Evolutionary conservation across 1,140 invertebrate species (phyloP).

Genomic region (Carcinoscorpius rotundicauda): DNA sequence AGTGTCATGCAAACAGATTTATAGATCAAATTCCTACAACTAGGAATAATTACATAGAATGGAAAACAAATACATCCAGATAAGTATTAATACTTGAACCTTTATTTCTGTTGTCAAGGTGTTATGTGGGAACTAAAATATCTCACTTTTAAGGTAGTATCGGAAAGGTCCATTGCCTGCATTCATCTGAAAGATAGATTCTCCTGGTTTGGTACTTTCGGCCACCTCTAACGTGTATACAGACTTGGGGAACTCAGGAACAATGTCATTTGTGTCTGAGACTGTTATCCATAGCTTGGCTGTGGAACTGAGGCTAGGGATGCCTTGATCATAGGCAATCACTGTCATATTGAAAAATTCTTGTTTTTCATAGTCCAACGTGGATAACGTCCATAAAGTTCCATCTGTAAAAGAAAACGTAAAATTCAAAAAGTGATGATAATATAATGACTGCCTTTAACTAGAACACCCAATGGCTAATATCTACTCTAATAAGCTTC

Average conservation of each 20-base stretch:
- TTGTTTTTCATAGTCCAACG: constrained; percentile 56
- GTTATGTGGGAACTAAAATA: not conserved
- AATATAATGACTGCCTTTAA: too few species aligned
- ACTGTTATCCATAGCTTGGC: constrained; percentile 45
- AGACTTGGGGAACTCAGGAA: constrained; percentile 29
- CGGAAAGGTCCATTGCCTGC: constrained; percentile 27
- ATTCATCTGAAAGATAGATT: constrained; percentile 25
- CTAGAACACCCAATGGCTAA: too few species aligned
- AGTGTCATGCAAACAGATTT: too few species aligned
- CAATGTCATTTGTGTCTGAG: constrained; percentile 27
- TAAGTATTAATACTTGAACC: too few species aligned
- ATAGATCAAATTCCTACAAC: too few species aligned
- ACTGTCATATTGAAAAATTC: constrained; percentile 58
- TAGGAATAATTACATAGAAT: too few species aligned
- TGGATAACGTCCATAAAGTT: constrained; percentile 54
- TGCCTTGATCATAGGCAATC: constrained; percentile 67
- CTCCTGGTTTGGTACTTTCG: constrained; percentile 27
- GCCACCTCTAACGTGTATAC: constrained; percentile 30
- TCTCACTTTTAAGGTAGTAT: constrained; percentile 22
- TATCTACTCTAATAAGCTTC: too few species aligned
- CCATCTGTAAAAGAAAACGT: constrained; percentile 42
- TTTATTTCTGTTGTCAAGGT: too few species aligned
- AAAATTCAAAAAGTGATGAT: too few species aligned
- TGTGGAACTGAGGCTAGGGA: constrained; percentile 60
- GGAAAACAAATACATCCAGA: too few species aligned